Evolutionary conservation across 2,797 vertebrate genomes (phyloP), one percentile per base, ranked within the genome.

Genomic region (Nyctibius grandis): DNA sequence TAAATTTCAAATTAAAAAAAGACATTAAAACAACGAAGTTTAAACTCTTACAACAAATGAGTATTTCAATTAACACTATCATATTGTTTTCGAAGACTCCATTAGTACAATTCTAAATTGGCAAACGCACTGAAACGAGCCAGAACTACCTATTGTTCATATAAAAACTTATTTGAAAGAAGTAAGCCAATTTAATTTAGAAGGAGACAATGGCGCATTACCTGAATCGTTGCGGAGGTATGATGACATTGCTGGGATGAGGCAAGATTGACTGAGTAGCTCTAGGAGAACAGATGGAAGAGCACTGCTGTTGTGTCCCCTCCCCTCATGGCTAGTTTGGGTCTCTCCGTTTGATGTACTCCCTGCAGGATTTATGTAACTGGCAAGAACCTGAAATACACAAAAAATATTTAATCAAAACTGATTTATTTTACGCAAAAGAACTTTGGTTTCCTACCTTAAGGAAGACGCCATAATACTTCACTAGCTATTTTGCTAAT

Each of bases 191-290:
- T 63, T 11, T n/a, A 40, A 40, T 65, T 48, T 15, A 72, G 77
- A 38, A 92, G 83, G 42, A 69, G 47, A 47, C 38, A 88, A 29
- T 0, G 7, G 67, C 16, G 36, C 33, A 47, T 77, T 98, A 99
- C 99, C 99, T 72, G 99, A 99, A 97, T 99, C 99, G 3, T 99
- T 99, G 96, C 99, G 99, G 31, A 99, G 98, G 96, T 99, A 99
- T 1, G 99, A 99, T 2, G 99, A 99, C 99, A 99, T 99, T 79
- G 99, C 99, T 5, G 99, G 99, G 97, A 99, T 99, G 95, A 99
- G 99, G 97, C 99, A 99, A 88, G 99, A 99, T 74, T 99, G 99
- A 96, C 99, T 99, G 86, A 99, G 98, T 17, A 99, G 98, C 96
- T 99, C 99, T 40, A 99, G 98, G 20, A 99, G 98, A 54, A 99